These are phyloP conservation scores for Augiades crinisus DNA, from an alignment of 2,888 invertebrate species.

Conservation along the genomic window DNA sequence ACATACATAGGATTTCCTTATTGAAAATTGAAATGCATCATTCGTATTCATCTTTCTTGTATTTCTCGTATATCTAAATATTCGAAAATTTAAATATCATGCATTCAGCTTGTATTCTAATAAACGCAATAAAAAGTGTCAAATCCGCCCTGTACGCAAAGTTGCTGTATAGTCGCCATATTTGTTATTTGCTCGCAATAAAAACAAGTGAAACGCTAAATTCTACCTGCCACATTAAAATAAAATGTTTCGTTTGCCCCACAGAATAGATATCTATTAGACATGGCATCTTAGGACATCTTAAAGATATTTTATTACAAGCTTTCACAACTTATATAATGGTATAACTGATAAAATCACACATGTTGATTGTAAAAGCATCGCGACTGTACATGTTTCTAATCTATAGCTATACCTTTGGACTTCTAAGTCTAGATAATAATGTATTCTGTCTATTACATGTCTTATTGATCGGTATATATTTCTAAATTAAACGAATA, in stretches of 20 bases:
- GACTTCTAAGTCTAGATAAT: no score
- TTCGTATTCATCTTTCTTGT: no score
- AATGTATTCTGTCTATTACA: no score
- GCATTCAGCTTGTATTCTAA: background rate
- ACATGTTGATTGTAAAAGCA: no score
- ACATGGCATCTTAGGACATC: background rate
- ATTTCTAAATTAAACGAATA: no score
- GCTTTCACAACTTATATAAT: no score
- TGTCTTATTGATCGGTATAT: no score
- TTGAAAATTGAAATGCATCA: no score
- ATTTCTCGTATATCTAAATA: background rate
- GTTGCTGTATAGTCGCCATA: constrained; percentile 19
- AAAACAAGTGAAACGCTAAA: constrained; percentile 32
- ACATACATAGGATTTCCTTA: no score
- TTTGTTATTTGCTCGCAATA: constrained; percentile 31
- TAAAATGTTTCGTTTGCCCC: constrained; percentile 17
- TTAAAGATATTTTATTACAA: background rate
- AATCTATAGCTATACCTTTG: no score
- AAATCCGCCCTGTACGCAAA: constrained; percentile 24
- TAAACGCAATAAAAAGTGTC: constrained; percentile 11
- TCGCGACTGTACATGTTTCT: no score
- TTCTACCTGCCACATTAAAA: constrained; percentile 32
- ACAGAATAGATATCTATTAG: background rate
- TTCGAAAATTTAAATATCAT: background rate
- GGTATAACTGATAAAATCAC: no score